A percentile compares a stretch with the other conserved stretches of the same genome.
These are phyloP conservation scores for Gymnocephalus cernua DNA, from an alignment of 2,113 vertebrate genomes.

Conservation along the genomic window DNA sequence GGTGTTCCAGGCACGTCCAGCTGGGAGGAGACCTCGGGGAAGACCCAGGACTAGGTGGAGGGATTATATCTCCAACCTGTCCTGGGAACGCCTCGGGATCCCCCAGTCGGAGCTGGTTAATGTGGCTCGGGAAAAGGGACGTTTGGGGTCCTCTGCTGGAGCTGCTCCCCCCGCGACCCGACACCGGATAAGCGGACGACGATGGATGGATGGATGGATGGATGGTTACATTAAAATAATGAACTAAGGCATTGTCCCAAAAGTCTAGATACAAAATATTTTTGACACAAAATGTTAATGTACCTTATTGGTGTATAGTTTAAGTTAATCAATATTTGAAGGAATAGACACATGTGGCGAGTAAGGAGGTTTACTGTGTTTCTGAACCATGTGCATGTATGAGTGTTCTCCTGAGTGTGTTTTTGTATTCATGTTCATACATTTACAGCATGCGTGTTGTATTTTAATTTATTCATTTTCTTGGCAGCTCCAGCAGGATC, in stretches of 20 bases:
- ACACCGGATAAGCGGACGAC: too few relatives aligned
- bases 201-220: too few relatives aligned
- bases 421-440: neutral
- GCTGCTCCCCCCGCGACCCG: too few relatives aligned
- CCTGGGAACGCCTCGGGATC: too few relatives aligned
- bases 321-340: neutral
- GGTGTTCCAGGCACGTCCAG: too few relatives aligned
- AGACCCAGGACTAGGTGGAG: too few relatives aligned
- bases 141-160: too few relatives aligned
- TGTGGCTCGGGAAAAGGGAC: too few relatives aligned
- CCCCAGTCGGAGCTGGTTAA: too few relatives aligned
- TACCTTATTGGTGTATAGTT: neutral
- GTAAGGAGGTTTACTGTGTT: neutral
- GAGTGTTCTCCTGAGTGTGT: neutral
- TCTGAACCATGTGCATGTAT: neutral
- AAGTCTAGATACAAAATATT: neutral
- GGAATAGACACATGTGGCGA: neutral
- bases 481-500: constrained; percentile 32
- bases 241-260: neutral
- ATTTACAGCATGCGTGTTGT: neutral
- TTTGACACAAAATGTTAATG: neutral
- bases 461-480: neutral
- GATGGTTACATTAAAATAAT: neutral
- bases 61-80: too few relatives aligned
- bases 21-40: too few relatives aligned